phyloP scores from a whole-genome alignment of 2,888 invertebrate genomes.

The Mythimna vitellina region DNA sequence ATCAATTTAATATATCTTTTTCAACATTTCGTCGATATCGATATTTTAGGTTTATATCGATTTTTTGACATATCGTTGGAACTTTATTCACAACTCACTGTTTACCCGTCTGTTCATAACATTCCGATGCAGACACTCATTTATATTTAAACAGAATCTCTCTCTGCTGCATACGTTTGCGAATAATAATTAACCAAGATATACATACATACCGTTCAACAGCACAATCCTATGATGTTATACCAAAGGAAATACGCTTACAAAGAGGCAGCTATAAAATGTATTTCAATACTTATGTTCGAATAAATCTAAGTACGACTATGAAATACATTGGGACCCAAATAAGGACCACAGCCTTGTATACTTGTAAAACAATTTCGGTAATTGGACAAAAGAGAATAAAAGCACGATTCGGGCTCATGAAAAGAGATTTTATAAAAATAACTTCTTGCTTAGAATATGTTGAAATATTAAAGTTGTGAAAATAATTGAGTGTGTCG shows the following conservation, averaged over 20 bases:
- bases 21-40: no score
- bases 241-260: constrained; percentile 50
- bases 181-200: constrained; percentile 58
- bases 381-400: constrained; percentile 72
- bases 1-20: no score
- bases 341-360: constrained; percentile 54
- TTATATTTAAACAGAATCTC: constrained; percentile 43
- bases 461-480: constrained; percentile 23
- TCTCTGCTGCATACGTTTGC: constrained; percentile 52
- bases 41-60: no score
- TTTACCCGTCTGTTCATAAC: constrained; percentile 44
- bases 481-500: constrained; percentile 23
- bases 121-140: constrained; percentile 42
- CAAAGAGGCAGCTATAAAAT: constrained; percentile 45
- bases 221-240: constrained; percentile 41
- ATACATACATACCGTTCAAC: constrained; percentile 24
- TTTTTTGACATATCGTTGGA: no score
- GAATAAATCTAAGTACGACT: constrained; percentile 32
- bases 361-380: constrained; percentile 68
- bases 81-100: constrained; percentile 45
- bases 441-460: constrained; percentile 58
- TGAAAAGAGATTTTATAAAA: constrained; percentile 58
- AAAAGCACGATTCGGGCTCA: constrained; percentile 66
- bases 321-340: constrained; percentile 33
- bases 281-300: constrained; percentile 41